Base-by-base conservation (phyloP, 2,888 invertebrate genomes). In the Alviniconcha strummeri region DNA sequence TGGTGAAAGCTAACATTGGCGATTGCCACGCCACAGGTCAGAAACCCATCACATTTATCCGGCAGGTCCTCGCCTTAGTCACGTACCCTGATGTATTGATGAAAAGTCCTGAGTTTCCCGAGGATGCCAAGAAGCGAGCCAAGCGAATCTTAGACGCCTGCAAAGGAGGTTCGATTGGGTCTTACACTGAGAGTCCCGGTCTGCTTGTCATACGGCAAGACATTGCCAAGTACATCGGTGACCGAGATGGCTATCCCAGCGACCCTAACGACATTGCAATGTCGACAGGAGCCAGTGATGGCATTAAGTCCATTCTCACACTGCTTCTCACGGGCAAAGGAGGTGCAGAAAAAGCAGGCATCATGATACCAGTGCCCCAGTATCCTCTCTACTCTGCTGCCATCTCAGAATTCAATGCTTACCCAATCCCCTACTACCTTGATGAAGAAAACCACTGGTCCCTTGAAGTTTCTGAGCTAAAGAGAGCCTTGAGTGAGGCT, bases 21-120 rank as follows among this genome's bases (percentile, higher is more conserved):
- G 99, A 99, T 94, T 98, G 98, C 83, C 99, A 99, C 95, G 99
- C 99, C 0, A 98, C 98, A 96, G 98, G 98, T 19, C 98, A 99
- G 93, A 94, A 95, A 77, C 99, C 99, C n/a, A 96, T 99, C 90
- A 99, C 98, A 0, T 99, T 97, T 94, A 96, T 99, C 88, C 95
- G 99, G 90, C 98, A 99, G 95, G 96, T 99, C 56, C 91, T 99
- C 90, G 96, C 98, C 0, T 94, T 97, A 84, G 96, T 97, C 54
- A 94, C 96, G 1, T 95, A 96, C 86, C 98, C 98, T 0, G 94
- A 90, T 17, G 64, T 84, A 7, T 94, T 98, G 72, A 94, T 98
- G 80, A 94, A 96, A 15, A 96, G 95, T 85, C 94, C 95, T 0
- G 93, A 94, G 1, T 97, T 96, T 92, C 98, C 98, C 0, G 95